Percentiles rank a stretch among this genome's conserved stretches.
Evolutionary conservation across 2,113 vertebrate species (phyloP).

Genomic region (Burhinus oedicnemus): DNA sequence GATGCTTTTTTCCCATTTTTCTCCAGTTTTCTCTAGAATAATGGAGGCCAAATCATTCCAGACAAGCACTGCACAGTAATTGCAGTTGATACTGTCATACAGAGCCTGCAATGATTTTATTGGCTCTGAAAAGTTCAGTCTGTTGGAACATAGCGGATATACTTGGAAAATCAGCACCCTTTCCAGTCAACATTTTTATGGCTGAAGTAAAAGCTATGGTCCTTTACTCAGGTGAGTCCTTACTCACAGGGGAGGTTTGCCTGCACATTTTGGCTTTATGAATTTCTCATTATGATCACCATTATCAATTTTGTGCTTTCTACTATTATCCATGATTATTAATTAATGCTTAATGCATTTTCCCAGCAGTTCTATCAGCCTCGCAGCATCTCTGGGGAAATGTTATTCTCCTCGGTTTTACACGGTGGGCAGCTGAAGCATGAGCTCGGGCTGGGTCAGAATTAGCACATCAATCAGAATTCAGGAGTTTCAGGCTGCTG

Average conservation of each 20-base stretch:
- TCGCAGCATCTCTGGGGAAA: not conserved
- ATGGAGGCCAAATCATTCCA: not conserved
- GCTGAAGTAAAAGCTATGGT: not conserved
- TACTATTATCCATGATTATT: not conserved
- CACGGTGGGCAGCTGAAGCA: not conserved
- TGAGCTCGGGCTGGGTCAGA: not conserved
- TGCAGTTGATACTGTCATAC: not conserved
- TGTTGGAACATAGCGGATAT: not conserved
- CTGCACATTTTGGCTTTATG: not conserved
- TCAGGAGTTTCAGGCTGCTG: not conserved
- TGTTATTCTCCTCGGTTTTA: not conserved
- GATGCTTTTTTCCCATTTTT: not conserved
- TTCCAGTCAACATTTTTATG: not conserved
- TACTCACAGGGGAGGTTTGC: not conserved
- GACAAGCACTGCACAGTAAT: not conserved
- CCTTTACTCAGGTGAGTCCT: not conserved
- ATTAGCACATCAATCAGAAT: conserved; percentile 5
- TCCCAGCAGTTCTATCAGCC: not conserved
- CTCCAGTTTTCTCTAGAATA: conserved; percentile 2
- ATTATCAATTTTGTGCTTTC: not conserved
- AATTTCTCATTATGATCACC: not conserved
- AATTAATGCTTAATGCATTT: conserved; percentile 26
- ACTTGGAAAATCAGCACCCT: not conserved
- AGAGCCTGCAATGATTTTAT: not conserved
- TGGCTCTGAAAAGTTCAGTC: not conserved